Conservation (phyloP, 2,113 vertebrate genomes). For the Telmatochromis sp. region DNA sequence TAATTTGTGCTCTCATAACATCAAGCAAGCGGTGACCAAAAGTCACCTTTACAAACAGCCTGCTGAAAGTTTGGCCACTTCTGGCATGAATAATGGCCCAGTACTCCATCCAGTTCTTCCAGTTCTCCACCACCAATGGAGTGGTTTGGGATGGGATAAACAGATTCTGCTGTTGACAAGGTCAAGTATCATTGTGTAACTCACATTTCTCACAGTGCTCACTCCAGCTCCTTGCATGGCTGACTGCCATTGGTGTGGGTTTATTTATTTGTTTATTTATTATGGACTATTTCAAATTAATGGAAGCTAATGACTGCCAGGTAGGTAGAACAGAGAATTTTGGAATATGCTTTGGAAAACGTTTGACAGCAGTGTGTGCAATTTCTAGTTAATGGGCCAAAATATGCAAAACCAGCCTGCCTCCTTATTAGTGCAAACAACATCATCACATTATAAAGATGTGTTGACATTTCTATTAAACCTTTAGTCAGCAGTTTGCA, state of each 20-base stretch:
- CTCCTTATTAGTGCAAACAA: neutral
- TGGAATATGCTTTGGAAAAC: neutral
- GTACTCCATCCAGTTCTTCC: neutral
- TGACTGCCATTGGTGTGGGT: neutral
- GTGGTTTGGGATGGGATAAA: neutral
- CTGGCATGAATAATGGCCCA: neutral
- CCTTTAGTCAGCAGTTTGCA: neutral
- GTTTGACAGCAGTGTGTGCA: neutral
- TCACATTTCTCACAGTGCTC: neutral
- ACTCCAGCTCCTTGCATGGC: neutral
- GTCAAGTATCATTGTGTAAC: neutral
- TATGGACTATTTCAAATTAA: neutral
- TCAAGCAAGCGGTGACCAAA: neutral
- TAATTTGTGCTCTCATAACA: neutral
- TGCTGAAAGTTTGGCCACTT: neutral
- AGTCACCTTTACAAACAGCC: neutral
- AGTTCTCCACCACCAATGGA: neutral
- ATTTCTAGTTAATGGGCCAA: constrained; percentile 23
- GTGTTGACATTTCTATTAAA: neutral
- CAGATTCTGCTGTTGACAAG: neutral
- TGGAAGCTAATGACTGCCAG: neutral
- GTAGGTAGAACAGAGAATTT: neutral
- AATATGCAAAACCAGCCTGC: neutral
- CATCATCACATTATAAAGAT: neutral
- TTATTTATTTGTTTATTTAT: neutral